These are phyloP conservation scores for Cheilinus undulatus DNA, from an alignment of 2,113 vertebrate genomes.

Conservation along the genomic window DNA sequence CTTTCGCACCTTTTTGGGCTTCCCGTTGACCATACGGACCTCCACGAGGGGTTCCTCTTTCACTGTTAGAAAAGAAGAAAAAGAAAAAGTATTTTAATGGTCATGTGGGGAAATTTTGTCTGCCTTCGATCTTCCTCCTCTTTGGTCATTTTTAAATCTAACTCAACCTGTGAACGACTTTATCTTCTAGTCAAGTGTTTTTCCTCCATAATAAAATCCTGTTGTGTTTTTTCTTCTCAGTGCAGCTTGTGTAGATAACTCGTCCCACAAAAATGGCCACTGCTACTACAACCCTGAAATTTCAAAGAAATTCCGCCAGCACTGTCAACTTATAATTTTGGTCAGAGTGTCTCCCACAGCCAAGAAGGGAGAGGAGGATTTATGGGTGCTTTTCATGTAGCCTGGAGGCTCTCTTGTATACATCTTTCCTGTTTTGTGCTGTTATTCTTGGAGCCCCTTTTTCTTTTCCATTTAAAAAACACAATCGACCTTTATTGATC, in stretches of 20 bases:
- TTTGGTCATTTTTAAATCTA: not conserved
- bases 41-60: conserved; percentile 94
- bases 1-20: conserved; percentile 95
- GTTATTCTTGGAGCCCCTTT: conserved; percentile 12
- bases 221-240: not conserved
- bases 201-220: not conserved
- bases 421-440: conserved; percentile 21
- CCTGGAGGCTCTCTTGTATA: conserved; percentile 46
- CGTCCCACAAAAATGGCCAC: conserved; percentile 60
- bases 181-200: not conserved
- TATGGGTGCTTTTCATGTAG: conserved; percentile 73
- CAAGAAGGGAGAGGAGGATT: conserved; percentile 67
- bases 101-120: not conserved
- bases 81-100: not conserved
- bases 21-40: conserved; percentile 95
- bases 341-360: conserved; percentile 72
- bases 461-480: not conserved
- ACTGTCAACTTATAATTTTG: conserved; percentile 74
- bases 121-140: not conserved
- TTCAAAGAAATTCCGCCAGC: conserved; percentile 77
- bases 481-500: not conserved
- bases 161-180: not conserved
- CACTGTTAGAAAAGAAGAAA: conserved; percentile 65
- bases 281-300: conserved; percentile 51
- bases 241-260: conserved; percentile 24